Evolutionary conservation across 2,888 invertebrate species (phyloP).

Genomic region (Julus scanicus): DNA sequence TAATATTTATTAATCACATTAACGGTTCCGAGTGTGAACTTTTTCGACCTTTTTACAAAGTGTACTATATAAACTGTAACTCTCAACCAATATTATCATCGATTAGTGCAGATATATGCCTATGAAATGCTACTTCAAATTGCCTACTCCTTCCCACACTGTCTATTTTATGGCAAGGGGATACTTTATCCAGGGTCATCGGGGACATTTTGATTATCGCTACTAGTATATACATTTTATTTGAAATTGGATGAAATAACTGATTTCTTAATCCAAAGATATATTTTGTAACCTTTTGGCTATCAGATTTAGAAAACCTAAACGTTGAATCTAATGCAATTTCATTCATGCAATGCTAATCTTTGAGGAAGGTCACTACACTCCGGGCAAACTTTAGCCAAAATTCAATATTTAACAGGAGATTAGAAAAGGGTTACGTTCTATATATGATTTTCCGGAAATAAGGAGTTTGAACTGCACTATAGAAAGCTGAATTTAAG

Average conservation of each 20-base stretch:
- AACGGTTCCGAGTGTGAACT: not conserved
- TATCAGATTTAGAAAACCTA: not conserved
- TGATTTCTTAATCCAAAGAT: not conserved
- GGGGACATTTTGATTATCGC: constrained; percentile 5
- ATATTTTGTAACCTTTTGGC: not conserved
- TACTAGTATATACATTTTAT: not conserved
- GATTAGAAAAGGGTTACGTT: not conserved
- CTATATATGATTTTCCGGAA: not conserved
- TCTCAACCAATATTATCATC: not conserved
- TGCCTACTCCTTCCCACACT: not conserved
- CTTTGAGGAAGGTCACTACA: not conserved
- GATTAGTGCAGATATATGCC: not conserved
- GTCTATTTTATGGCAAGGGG: not conserved
- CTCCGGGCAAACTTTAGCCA: not conserved
- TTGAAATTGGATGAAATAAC: not conserved
- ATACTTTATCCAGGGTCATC: constrained; percentile 37
- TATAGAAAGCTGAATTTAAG: not conserved
- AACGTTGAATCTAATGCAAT: not conserved
- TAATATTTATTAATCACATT: constrained; percentile 21
- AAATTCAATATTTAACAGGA: not conserved
- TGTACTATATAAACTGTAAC: not conserved
- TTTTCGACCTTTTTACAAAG: not conserved
- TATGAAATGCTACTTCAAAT: not conserved
- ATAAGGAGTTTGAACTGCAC: not conserved
- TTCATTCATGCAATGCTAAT: not conserved